Conservation (phyloP, 2,113 vertebrate species). For the Aspiorhynchus laticeps region DNA sequence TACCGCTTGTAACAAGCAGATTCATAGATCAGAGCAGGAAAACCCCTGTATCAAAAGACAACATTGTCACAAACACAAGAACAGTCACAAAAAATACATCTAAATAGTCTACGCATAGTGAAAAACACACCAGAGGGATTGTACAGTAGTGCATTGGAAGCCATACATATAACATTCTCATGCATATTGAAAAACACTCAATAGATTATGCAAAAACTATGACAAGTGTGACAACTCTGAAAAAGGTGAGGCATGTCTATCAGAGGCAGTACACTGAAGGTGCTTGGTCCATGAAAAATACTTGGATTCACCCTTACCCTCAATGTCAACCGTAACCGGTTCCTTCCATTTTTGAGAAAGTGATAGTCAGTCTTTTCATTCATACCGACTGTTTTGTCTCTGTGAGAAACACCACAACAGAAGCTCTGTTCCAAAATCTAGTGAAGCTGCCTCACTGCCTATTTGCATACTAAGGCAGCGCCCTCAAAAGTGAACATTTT, state of each 20-base stretch:
- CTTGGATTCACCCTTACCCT: constrained; percentile 48
- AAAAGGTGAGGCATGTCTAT: constrained; percentile 70
- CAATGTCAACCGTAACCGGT: constrained; percentile 22
- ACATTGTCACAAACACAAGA: constrained; percentile 89
- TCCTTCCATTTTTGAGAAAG: constrained; percentile 14
- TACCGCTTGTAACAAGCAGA: constrained; percentile 96
- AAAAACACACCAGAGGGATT: constrained; percentile 58
- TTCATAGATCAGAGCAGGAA: constrained; percentile 92
- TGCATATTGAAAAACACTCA: constrained; percentile 72
- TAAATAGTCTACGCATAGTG: constrained; percentile 52
- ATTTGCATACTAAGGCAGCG: background rate
- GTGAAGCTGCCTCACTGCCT: background rate
- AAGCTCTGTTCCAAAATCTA: constrained; percentile 23
- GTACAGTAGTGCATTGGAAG: constrained; percentile 79
- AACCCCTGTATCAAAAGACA: constrained; percentile 95
- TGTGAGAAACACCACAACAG: constrained; percentile 42
- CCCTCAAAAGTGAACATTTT: background rate
- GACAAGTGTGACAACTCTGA: constrained; percentile 18
- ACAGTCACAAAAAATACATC: constrained; percentile 57
- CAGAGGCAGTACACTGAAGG: constrained; percentile 93
- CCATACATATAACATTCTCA: constrained; percentile 69
- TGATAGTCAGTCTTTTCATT: constrained; percentile 6
- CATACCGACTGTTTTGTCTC: constrained; percentile 39
- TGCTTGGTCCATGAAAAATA: constrained; percentile 79
- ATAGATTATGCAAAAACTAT: constrained; percentile 32